phyloP scores from a whole-genome alignment of 2,888 invertebrate species.

The Lochmaea crataegi region DNA sequence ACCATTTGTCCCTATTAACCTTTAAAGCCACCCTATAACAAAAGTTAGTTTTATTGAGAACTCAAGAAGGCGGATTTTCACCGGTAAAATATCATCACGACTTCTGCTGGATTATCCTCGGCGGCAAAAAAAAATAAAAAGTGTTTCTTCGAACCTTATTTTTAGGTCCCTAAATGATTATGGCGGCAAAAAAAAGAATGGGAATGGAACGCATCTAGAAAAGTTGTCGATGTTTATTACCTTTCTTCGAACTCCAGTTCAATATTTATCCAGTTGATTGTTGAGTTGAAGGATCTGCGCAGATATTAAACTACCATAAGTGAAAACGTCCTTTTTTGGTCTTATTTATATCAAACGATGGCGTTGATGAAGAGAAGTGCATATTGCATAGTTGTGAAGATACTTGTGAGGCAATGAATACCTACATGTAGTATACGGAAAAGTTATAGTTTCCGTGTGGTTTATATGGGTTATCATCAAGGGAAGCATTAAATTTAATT shows the following conservation, averaged over 20 bases:
- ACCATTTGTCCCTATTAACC: slow-evolving; percentile 3
- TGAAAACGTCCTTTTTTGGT: too few relatives aligned
- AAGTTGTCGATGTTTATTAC: slow-evolving; percentile 10
- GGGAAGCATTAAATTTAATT: not conserved
- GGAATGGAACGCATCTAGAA: slow-evolving; percentile 5
- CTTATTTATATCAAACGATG: too few relatives aligned
- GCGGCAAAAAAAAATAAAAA: not conserved
- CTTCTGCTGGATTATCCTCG: not conserved
- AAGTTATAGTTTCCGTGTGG: too few relatives aligned
- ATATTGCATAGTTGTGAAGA: too few relatives aligned
- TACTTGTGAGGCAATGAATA: too few relatives aligned
- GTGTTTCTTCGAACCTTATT: not conserved
- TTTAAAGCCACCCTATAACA: not conserved
- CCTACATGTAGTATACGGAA: too few relatives aligned
- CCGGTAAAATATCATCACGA: slow-evolving; percentile 3
- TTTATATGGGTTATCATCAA: not conserved
- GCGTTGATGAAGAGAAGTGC: too few relatives aligned
- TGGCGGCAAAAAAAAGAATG: slow-evolving; percentile 1
- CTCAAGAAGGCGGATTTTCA: not conserved
- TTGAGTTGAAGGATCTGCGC: not conserved
- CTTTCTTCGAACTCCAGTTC: slow-evolving; percentile 11
- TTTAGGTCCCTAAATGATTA: slow-evolving; percentile 4
- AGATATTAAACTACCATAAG: not conserved
- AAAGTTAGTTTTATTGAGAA: not conserved
- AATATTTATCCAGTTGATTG: slow-evolving; percentile 11